Conservation (phyloP, 1,140 invertebrate genomes). For the Anoplophora glabripennis region DNA sequence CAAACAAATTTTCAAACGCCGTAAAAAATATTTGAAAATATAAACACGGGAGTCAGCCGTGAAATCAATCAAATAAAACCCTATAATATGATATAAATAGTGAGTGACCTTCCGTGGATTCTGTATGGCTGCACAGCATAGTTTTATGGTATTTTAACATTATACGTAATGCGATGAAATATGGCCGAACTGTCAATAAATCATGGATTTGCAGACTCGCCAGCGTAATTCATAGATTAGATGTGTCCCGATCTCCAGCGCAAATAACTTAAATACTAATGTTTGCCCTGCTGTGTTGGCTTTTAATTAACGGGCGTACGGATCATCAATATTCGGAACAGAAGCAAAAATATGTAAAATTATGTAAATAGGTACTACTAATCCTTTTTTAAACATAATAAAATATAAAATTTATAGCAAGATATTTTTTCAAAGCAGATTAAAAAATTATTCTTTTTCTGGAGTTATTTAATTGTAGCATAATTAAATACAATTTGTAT, state of each 20-base stretch:
- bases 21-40: conserved; percentile 27
- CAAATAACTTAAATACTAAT: conserved; percentile 44
- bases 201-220: conserved; percentile 42
- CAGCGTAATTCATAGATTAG: conserved; percentile 46
- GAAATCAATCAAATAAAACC: conserved; percentile 34
- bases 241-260: conserved; percentile 27
- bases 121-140: conserved; percentile 7
- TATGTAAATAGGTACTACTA: too few species aligned
- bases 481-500: too few species aligned
- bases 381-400: too few species aligned
- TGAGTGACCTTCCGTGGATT: conserved; percentile 2
- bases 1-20: conserved; percentile 28
- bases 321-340: too few species aligned
- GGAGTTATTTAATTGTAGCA: too few species aligned
- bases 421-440: too few species aligned
- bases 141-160: conserved; percentile 17
- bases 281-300: conserved; percentile 39
- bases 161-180: conserved; percentile 21
- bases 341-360: too few species aligned
- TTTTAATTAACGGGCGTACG: conserved; percentile 29
- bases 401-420: too few species aligned
- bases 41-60: conserved; percentile 16
- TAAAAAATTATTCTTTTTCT: too few species aligned
- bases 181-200: conserved; percentile 39
- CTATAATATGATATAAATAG: conserved; percentile 31